phyloP scores from a whole-genome alignment of 2,797 vertebrate genomes.

The Momotus momota region DNA sequence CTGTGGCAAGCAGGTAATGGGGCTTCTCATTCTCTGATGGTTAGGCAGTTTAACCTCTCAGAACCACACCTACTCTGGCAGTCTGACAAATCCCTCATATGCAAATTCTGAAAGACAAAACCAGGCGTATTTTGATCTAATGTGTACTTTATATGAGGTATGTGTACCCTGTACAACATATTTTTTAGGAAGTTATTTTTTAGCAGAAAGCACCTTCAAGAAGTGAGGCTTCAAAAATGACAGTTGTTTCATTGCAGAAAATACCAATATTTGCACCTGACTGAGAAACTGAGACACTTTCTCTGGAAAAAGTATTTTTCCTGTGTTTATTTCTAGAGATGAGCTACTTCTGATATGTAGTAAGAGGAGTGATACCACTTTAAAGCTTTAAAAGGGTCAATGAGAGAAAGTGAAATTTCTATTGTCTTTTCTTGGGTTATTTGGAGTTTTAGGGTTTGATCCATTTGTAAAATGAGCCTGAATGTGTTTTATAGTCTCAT shows the following conservation, averaged over 20 bases:
- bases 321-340: neutral
- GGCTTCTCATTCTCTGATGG: neutral
- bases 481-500: neutral
- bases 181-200: neutral
- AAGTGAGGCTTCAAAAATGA: neutral
- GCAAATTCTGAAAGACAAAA: neutral
- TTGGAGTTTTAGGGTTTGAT: neutral
- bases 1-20: constrained; percentile 7
- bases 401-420: neutral
- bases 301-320: neutral
- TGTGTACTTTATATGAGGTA: neutral
- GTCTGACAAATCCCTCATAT: neutral
- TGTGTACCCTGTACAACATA: neutral
- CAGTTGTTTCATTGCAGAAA: neutral
- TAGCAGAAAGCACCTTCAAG: neutral
- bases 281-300: neutral
- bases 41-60: neutral
- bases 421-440: neutral
- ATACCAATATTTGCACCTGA: neutral
- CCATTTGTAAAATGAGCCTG: neutral
- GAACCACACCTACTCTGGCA: neutral
- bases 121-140: neutral
- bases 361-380: neutral
- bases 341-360: neutral
- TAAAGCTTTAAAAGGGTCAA: neutral